Percentiles rank a stretch among this genome's conserved stretches.
Evolutionary conservation across 2,113 vertebrate species (phyloP).

Genomic region (Rostratula benghalensis): DNA sequence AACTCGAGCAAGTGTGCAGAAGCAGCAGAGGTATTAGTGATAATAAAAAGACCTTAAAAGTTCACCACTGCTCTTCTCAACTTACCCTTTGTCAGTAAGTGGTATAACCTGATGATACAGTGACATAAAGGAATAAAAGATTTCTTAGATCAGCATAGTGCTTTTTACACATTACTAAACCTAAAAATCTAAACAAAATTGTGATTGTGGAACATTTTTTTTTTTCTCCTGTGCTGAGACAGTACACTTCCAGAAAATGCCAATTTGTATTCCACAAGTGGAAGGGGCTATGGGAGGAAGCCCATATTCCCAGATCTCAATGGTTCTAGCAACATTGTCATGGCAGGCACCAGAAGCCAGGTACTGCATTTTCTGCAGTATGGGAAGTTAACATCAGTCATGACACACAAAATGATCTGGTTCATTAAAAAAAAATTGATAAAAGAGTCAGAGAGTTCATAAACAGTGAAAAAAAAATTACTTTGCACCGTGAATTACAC

Average conservation of each 20-base stretch:
- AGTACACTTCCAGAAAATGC: not conserved
- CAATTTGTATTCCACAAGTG: not conserved
- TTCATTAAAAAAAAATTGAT: not conserved
- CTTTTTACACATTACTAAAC: conserved; percentile 15
- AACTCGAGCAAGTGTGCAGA: not conserved
- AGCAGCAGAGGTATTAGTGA: not conserved
- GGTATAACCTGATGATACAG: conserved; percentile 31
- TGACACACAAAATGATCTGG: not conserved
- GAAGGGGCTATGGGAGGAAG: not conserved
- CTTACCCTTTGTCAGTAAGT: conserved; percentile 40
- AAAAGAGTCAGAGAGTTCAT: not conserved
- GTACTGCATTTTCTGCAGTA: not conserved
- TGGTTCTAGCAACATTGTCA: not conserved
- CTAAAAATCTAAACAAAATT: conserved; percentile 9
- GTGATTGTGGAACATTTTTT: not conserved
- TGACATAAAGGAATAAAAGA: conserved; percentile 52
- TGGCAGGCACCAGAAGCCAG: not conserved
- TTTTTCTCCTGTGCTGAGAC: not conserved
- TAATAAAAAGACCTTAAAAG: not conserved
- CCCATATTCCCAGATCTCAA: not conserved
- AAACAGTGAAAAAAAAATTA: not conserved
- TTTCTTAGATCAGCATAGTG: conserved; percentile 44
- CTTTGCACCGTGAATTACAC: not conserved
- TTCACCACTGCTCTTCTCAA: conserved; percentile 42
- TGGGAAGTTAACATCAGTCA: not conserved